Evolutionary conservation across 2,797 vertebrate genomes (phyloP).

Genomic region (Stomatorhinus walkeri): DNA sequence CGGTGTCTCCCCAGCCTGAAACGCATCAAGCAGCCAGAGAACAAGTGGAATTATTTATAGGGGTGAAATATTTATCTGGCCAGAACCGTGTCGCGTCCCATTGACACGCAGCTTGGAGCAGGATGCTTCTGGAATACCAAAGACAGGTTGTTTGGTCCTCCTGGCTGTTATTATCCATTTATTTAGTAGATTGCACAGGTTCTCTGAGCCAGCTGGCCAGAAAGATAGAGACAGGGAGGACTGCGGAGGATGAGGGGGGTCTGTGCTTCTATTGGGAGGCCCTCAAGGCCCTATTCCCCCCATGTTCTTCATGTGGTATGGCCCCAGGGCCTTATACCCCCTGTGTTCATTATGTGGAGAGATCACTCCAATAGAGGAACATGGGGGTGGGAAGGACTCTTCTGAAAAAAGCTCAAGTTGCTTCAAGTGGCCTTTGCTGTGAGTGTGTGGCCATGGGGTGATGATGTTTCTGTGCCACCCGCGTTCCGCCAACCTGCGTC

Average conservation of each 20-base stretch:
- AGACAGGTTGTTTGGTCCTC: slow-evolving; percentile 20
- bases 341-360: background rate
- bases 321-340: background rate
- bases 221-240: background rate
- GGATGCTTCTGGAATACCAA: slow-evolving; percentile 30
- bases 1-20: background rate
- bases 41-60: slow-evolving; percentile 63
- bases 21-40: slow-evolving; percentile 44
- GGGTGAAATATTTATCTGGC: slow-evolving; percentile 58
- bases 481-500: background rate
- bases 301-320: background rate
- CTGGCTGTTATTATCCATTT: slow-evolving; percentile 22
- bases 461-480: background rate
- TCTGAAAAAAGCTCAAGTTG: background rate
- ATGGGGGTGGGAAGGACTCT: background rate
- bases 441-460: background rate
- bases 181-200: slow-evolving; percentile 25
- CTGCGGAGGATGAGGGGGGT: background rate
- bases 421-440: background rate
- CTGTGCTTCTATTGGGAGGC: background rate
- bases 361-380: background rate
- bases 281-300: background rate
- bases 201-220: slow-evolving; percentile 4
- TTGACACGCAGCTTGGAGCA: slow-evolving; percentile 29
- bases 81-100: slow-evolving; percentile 45